These are phyloP conservation scores for Aelia acuminata DNA, from an alignment of 2,888 invertebrate species.

Conservation along the genomic window DNA sequence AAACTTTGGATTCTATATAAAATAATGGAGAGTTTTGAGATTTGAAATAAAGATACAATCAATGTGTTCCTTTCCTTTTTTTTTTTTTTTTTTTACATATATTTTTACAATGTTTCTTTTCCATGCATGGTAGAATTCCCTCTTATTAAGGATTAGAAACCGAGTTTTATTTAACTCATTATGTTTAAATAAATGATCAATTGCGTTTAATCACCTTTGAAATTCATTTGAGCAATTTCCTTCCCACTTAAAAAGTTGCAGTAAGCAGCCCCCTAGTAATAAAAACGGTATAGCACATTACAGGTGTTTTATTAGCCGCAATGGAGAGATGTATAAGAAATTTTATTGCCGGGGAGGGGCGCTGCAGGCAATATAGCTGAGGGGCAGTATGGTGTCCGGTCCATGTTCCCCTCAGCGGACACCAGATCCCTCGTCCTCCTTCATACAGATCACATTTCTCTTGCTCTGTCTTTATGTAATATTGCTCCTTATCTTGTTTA, in stretches of 20 bases:
- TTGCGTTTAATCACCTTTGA: too few relatives aligned
- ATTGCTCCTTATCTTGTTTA: neutral
- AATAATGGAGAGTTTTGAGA: too few relatives aligned
- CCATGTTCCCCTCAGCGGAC: slow-evolving; percentile 3
- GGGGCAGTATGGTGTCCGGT: neutral
- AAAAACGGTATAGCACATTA: slow-evolving; percentile 10
- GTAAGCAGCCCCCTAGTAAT: neutral
- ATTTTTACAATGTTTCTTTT: too few relatives aligned
- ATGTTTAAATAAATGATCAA: too few relatives aligned
- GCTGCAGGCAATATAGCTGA: neutral
- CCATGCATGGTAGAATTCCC: too few relatives aligned
- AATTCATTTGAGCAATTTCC: too few relatives aligned
- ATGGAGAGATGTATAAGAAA: neutral
- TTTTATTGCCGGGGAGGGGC: neutral
- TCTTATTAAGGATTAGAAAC: too few relatives aligned
- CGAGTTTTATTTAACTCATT: too few relatives aligned
- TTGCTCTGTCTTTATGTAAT: slow-evolving; percentile 10
- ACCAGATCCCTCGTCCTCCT: neutral
- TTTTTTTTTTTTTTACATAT: too few relatives aligned
- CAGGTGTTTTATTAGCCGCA: neutral
- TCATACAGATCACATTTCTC: slow-evolving; percentile 4
- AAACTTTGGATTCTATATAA: too few relatives aligned
- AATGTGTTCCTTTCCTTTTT: too few relatives aligned
- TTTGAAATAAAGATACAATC: too few relatives aligned
- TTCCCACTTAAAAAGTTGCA: neutral